Evolutionary conservation across 2,113 vertebrate species (phyloP).

Genomic region (Athene cunicularia): DNA sequence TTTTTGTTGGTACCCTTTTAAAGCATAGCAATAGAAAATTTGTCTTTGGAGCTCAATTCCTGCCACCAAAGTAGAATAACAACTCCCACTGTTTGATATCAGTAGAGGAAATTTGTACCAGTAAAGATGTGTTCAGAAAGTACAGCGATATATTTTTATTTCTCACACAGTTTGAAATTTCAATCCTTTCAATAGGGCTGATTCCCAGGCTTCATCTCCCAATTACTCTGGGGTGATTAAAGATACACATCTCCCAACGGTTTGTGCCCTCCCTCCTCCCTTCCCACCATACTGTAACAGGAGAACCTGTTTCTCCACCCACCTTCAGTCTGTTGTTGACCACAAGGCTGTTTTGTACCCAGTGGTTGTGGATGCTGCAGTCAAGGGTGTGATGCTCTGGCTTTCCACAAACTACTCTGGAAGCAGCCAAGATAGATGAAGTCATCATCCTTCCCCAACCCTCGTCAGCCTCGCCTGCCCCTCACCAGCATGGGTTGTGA

Average conservation of each 20-base stretch:
- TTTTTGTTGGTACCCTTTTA: background rate
- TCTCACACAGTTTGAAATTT: background rate
- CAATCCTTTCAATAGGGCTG: background rate
- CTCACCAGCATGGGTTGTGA: background rate
- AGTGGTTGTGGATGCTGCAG: background rate
- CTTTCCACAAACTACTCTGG: background rate
- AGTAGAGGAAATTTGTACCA: background rate
- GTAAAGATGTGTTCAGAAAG: background rate
- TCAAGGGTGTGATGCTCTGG: background rate
- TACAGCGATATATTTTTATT: background rate
- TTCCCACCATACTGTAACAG: background rate
- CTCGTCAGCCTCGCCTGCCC: accelerated
- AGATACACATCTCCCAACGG: background rate
- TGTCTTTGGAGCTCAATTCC: background rate
- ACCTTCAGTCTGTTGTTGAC: background rate
- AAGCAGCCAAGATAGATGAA: background rate
- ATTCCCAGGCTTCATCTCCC: background rate
- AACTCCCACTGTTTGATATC: background rate
- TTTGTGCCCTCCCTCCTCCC: background rate
- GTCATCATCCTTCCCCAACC: accelerated
- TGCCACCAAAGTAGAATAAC: background rate
- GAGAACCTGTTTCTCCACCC: background rate
- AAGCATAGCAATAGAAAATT: background rate
- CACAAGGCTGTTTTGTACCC: accelerated
- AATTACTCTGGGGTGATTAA: background rate